Percentiles rank a stretch among this genome's conserved stretches.
phyloP scores from a whole-genome alignment of 2,113 vertebrate species.

The Ageneiosus marmoratus region DNA sequence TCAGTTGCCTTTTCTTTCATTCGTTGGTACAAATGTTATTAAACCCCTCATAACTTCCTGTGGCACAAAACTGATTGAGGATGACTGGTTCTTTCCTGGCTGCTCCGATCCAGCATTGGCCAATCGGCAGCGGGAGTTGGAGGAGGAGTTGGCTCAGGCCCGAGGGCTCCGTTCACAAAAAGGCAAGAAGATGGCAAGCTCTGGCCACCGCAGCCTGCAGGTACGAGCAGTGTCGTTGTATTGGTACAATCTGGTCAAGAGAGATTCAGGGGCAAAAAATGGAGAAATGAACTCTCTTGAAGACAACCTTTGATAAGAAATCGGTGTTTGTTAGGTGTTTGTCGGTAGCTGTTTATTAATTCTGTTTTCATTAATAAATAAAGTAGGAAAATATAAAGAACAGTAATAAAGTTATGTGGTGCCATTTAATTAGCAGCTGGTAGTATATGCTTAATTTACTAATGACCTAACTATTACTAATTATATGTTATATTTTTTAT shows the following conservation, averaged over 20 bases:
- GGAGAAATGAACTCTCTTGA: neutral
- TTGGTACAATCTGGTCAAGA: neutral
- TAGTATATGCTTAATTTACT: neutral
- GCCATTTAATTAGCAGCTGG: neutral
- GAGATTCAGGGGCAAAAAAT: neutral
- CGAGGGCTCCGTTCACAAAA: conserved; percentile 69
- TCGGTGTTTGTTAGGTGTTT: neutral
- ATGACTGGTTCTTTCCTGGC: conserved; percentile 99
- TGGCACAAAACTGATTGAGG: conserved; percentile 99
- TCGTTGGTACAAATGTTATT: conserved; percentile 52
- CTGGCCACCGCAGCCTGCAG: conserved; percentile 77
- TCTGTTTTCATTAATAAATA: neutral
- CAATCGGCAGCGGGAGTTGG: conserved; percentile 91
- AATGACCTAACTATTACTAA: neutral
- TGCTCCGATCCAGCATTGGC: conserved; percentile 94
- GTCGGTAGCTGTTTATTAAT: neutral
- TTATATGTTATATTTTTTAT: neutral
- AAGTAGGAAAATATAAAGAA: neutral
- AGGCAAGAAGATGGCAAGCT: conserved; percentile 72
- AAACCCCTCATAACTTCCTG: conserved; percentile 70
- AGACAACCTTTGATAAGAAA: neutral
- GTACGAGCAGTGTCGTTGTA: conserved; percentile 56
- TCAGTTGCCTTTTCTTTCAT: conserved; percentile 24
- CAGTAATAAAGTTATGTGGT: too few relatives aligned
- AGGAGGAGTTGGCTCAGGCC: conserved; percentile 87